Base-by-base conservation (phyloP, 2,888 invertebrate species). In the Drosophila infuscata region DNA sequence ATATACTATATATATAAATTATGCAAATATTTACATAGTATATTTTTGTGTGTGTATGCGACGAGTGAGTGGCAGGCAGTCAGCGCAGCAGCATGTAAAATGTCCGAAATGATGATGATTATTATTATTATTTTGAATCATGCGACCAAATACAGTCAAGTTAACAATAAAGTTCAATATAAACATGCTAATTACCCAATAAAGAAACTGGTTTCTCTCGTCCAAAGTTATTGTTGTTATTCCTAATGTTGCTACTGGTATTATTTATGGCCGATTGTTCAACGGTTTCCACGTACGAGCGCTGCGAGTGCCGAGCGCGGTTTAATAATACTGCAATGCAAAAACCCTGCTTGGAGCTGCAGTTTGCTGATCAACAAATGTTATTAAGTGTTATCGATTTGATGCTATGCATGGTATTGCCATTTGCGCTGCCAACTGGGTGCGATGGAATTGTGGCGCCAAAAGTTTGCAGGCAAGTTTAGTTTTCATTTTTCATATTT, bases 151-250 rank as follows among this genome's bases (percentile, higher is more conserved):
- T 33, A 29, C 32, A 43, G 41, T 9, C 46, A 62, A 43, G 67
- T 43, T 56, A 81, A 81, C 41, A 30, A 57, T 73, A 30, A 68
- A 74, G 52, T 68, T 74, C 70, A 80, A 82, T 81, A 79, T 68
- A 57, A 77, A 77, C 73, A 89, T 88, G 89, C 70, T 85, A 85
- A 85, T 85, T 85, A 89, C 85, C 77, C 59, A 35, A 49, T 49
- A 36, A 57, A 84, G 54, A 84, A 80, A 79, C 85, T 88, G 70
- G 85, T 85, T 85, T 89, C 54, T 73, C 62, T 61, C 46, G 53
- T 49, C 49, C 62, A 65, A 49, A 35, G 52, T 38, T 62, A 32
- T 60, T 56, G 35, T 32, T 52, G 53, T 15, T 64, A 35, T 12
- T 78, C 51, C 17, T 54, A 52, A 12, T 60, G 20, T 36, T 63